Evolutionary conservation across 53 echinoderm and acorn worm species (phyloP).

Genomic region (Arbacia lixula): DNA sequence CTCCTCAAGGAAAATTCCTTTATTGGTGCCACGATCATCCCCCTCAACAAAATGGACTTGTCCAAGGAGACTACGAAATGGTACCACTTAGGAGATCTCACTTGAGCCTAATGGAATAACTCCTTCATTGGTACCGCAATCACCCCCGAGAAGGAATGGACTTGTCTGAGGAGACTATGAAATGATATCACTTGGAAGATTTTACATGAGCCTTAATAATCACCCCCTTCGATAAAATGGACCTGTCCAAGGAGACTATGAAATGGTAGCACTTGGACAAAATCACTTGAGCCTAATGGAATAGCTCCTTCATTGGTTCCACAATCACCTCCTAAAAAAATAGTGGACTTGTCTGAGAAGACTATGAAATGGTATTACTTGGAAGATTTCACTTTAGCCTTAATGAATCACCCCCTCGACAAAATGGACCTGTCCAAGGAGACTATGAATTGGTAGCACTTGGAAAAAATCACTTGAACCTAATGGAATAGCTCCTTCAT

Average conservation of each 20-base stretch:
- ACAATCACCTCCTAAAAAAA: too few relatives aligned
- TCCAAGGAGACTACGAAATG: conserved; percentile 28
- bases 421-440: conserved; percentile 68
- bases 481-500: neutral
- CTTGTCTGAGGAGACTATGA: neutral
- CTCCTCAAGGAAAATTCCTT: conserved; percentile 91
- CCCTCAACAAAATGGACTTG: conserved; percentile 58
- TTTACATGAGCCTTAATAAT: too few relatives aligned
- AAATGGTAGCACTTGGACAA: conserved; percentile 52
- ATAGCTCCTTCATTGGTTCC: too few relatives aligned
- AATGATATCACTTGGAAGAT: too few relatives aligned
- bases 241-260: conserved; percentile 8
- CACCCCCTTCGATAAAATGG: conserved; percentile 16
- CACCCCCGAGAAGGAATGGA: neutral
- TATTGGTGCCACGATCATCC: conserved; percentile 76
- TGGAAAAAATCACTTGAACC: neutral
- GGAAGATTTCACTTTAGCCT: too few relatives aligned
- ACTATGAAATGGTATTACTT: too few relatives aligned
- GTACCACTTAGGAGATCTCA: conserved; percentile 51
- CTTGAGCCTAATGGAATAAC: conserved; percentile 2
- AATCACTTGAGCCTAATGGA: too few relatives aligned
- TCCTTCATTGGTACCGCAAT: neutral
- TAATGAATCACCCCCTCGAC: conserved; percentile 3
- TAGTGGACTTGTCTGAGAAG: too few relatives aligned
- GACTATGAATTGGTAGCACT: conserved; percentile 62